These are phyloP conservation scores for Hyposmocoma kahamanoa DNA, from an alignment of 1,140 invertebrate species.

Conservation along the genomic window DNA sequence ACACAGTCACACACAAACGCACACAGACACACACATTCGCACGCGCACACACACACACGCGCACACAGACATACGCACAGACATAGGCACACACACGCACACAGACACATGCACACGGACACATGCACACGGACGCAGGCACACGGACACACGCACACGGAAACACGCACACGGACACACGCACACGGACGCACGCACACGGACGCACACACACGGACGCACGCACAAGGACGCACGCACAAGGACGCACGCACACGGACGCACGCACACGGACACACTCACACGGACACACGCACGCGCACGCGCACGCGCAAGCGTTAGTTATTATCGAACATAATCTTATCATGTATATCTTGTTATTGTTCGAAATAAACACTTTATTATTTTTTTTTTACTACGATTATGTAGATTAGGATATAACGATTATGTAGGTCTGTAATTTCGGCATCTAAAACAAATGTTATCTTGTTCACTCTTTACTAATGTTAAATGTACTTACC, in stretches of 20 bases:
- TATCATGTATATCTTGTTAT: no score
- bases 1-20: no score
- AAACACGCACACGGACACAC: slow-evolving; percentile 11
- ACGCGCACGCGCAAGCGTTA: background rate
- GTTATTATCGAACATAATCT: no score
- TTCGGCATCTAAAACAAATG: no score
- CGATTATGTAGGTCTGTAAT: no score
- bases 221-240: background rate
- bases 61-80: background rate
- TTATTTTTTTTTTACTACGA: no score
- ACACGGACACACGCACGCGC: background rate
- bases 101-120: background rate
- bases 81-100: background rate
- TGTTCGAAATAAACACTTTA: no score
- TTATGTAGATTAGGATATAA: no score
- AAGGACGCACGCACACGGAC: background rate
- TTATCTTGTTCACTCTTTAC: no score
- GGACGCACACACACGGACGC: background rate
- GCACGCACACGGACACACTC: background rate
- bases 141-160: slow-evolving; percentile 10
- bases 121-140: background rate
- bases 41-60: background rate
- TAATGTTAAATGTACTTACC: no score
- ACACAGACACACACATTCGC: background rate
- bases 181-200: slow-evolving; percentile 2